Conservation (phyloP, 2,797 vertebrate genomes). For the Cynodonichthys magdalenae region DNA sequence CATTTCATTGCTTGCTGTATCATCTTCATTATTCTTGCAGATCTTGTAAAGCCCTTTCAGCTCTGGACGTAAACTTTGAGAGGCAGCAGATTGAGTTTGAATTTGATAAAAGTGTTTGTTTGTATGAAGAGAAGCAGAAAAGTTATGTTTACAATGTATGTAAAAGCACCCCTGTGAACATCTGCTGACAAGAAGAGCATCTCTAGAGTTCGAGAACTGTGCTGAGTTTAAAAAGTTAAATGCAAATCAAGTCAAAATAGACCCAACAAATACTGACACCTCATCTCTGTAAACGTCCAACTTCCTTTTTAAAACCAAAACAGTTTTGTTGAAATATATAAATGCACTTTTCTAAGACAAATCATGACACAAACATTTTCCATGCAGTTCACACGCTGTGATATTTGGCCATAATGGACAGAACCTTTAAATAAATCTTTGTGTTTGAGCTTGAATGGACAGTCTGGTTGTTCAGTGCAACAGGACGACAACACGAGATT, state of each 20-base stretch:
- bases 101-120: constrained; percentile 8
- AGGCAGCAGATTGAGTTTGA: constrained; percentile 26
- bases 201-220: too few species aligned
- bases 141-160: background rate
- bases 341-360: too few species aligned
- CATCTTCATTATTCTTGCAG: constrained; percentile 15
- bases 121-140: background rate
- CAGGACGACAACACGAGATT: too few species aligned
- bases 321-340: too few species aligned
- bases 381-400: too few species aligned
- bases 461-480: too few species aligned
- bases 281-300: background rate
- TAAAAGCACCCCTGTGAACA: background rate
- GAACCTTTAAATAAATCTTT: too few species aligned
- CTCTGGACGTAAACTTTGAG: constrained; percentile 16
- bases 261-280: background rate
- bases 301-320: background rate
- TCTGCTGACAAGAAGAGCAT: constrained; percentile 8
- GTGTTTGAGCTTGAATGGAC: too few species aligned
- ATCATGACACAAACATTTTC: too few species aligned
- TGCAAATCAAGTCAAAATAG: background rate
- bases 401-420: too few species aligned
- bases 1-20: constrained; percentile 29
- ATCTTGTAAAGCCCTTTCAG: constrained; percentile 40
- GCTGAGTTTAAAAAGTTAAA: background rate